phyloP scores from a whole-genome alignment of 2,797 vertebrate species.

The Pelobates cultripes region DNA sequence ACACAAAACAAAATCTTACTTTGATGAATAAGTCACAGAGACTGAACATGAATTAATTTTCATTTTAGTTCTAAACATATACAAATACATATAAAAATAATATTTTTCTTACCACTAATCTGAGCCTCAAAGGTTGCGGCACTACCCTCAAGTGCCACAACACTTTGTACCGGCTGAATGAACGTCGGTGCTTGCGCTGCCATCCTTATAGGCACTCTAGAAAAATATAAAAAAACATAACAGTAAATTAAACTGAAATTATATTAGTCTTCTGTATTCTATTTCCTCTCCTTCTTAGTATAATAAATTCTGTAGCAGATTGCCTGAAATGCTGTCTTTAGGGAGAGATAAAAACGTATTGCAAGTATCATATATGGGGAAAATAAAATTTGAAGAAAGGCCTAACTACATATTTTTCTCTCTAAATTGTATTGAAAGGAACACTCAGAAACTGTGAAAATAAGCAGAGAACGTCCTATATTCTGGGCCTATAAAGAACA shows the following conservation, averaged over 20 bases:
- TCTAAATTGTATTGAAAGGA: no score
- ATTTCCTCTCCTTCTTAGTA: background rate
- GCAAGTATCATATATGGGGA: background rate
- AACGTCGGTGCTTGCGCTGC: conserved; percentile 93
- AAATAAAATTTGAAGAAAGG: no score
- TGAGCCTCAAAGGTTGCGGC: conserved; percentile 96
- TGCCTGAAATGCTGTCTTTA: background rate
- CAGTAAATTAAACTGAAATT: background rate
- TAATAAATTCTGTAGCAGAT: background rate
- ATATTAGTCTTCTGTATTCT: no score
- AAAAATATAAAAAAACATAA: conserved; percentile 54
- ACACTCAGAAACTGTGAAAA: no score
- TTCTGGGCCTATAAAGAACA: background rate
- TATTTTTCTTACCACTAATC: conserved; percentile 89
- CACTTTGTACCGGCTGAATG: conserved; percentile 94
- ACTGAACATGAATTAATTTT: no score
- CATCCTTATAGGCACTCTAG: conserved; percentile 92
- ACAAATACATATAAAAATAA: background rate
- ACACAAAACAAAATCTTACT: no score
- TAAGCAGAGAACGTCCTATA: background rate
- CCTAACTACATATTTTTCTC: no score
- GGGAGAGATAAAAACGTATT: background rate
- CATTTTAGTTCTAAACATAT: no score
- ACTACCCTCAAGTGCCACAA: conserved; percentile 99
- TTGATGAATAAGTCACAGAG: no score